Evolutionary conservation across 2,888 invertebrate species (phyloP).

Genomic region (Apocheima hispidaria): DNA sequence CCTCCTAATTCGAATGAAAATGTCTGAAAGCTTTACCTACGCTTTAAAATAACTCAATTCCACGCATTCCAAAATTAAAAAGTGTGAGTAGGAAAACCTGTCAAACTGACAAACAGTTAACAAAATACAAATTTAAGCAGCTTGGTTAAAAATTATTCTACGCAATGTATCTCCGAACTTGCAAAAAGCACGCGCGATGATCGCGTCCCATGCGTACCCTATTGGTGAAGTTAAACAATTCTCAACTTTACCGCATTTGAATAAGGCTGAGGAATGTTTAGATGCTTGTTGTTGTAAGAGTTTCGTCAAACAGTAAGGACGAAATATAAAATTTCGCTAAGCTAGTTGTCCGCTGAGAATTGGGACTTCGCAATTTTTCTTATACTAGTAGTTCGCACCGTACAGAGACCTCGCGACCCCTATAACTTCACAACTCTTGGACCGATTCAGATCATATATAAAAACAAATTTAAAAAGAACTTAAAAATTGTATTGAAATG

Average conservation of each 20-base stretch:
- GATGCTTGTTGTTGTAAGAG: conserved; percentile 10
- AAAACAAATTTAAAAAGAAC: too few relatives aligned
- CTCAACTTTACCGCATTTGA: conserved; percentile 29
- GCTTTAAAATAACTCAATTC: conserved; percentile 4
- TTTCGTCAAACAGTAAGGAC: conserved; percentile 17
- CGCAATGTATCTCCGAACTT: conserved; percentile 22
- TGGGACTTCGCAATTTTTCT: too few relatives aligned
- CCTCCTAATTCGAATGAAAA: not conserved
- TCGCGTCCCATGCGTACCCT: conserved; percentile 6
- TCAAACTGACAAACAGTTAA: conserved; percentile 41
- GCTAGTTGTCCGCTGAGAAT: too few relatives aligned
- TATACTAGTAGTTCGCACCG: too few relatives aligned
- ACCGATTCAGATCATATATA: too few relatives aligned
- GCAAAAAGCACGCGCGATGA: conserved; percentile 30
- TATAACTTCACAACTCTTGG: too few relatives aligned
- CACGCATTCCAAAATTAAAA: conserved; percentile 12
- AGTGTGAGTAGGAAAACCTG: conserved; percentile 32
- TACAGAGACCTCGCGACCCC: too few relatives aligned
- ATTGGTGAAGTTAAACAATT: conserved; percentile 18
- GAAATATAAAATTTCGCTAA: too few relatives aligned
- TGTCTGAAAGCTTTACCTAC: not conserved
- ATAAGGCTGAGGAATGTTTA: conserved; percentile 26
- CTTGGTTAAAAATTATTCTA: conserved; percentile 19
- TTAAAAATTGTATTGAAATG: too few relatives aligned
- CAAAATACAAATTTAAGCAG: conserved; percentile 33